phyloP scores from a whole-genome alignment of 2,797 vertebrate species.

The Avahi laniger region DNA sequence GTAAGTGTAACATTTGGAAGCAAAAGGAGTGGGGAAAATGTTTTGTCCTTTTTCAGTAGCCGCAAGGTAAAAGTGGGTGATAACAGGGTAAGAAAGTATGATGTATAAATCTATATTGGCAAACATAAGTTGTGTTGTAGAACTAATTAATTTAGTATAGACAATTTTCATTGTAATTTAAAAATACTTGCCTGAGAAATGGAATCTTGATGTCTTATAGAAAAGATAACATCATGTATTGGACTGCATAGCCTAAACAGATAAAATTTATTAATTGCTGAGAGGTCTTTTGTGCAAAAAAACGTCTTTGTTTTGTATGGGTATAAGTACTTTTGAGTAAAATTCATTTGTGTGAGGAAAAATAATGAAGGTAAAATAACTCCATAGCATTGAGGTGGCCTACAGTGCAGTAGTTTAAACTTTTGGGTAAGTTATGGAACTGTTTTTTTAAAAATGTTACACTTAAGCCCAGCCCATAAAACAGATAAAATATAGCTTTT shows the following conservation, averaged over 20 bases:
- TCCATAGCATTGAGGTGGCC: not conserved
- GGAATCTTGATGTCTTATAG: not conserved
- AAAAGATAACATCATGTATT: not conserved
- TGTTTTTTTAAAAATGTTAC: not conserved
- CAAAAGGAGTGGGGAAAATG: not conserved
- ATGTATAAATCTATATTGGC: not conserved
- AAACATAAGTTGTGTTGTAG: not conserved
- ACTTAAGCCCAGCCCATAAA: not conserved
- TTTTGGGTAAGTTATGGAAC: not conserved
- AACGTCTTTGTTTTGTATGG: not conserved
- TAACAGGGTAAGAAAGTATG: not conserved
- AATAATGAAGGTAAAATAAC: not conserved
- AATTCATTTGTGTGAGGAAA: not conserved
- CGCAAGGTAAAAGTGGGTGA: not conserved
- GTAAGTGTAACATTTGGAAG: not conserved
- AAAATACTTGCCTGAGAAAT: constrained; percentile 26
- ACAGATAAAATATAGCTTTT: not conserved
- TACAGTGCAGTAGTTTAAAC: not conserved
- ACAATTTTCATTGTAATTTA: not conserved
- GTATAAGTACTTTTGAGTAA: not conserved
- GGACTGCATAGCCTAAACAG: not conserved
- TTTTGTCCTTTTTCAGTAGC: not conserved
- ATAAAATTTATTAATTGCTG: not conserved
- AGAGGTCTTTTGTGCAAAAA: not conserved
- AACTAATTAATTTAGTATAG: not conserved